These are phyloP conservation scores for Nasua narica DNA, from an alignment of 2,797 vertebrate genomes.

Conservation along the genomic window DNA sequence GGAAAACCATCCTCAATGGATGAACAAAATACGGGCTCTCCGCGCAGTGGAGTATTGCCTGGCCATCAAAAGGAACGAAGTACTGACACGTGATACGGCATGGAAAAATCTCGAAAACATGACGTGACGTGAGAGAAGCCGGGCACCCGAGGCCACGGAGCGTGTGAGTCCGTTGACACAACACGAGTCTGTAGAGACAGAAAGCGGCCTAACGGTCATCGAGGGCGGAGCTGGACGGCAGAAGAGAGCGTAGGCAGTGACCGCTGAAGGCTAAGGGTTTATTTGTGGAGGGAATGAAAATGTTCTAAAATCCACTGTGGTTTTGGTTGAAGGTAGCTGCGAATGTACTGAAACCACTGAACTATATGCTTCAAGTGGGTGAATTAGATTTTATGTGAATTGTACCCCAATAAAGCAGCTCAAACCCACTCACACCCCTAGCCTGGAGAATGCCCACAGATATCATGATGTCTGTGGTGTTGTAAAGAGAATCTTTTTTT, in stretches of 20 bases:
- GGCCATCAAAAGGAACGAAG: rapidly evolving
- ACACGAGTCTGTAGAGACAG: neutral
- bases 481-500: neutral
- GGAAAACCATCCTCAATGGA: neutral
- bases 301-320: too few relatives aligned
- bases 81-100: rapidly evolving
- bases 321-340: neutral
- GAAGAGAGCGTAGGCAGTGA: rapidly evolving
- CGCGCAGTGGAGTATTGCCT: rapidly evolving
- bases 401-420: neutral
- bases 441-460: neutral
- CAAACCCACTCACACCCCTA: neutral
- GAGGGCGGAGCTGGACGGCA: neutral
- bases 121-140: neutral
- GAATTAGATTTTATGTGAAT: neutral
- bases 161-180: neutral
- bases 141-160: neutral
- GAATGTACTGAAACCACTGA: too few relatives aligned
- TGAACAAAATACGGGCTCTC: neutral
- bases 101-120: neutral
- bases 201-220: too few relatives aligned
- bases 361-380: neutral
- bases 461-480: neutral
- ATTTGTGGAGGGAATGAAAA: neutral
- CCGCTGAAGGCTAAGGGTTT: neutral